Base-by-base conservation (phyloP, 2,113 vertebrate species). In the Dasyurus viverrinus region DNA sequence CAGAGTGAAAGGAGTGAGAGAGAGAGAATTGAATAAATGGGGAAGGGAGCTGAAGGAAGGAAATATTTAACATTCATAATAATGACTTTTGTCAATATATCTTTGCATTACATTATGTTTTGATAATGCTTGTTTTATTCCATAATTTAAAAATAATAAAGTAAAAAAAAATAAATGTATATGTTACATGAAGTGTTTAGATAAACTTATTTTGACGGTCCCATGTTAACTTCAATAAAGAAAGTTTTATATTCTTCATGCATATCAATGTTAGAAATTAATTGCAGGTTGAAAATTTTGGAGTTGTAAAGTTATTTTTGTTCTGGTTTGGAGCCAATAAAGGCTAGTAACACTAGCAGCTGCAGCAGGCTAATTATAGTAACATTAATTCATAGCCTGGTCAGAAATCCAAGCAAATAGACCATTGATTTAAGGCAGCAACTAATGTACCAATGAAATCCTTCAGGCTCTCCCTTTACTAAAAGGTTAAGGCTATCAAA, bases 1-100 rank as follows among this genome's bases (percentile, higher is more conserved):
- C 14, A 36, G 30, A 11, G 0, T 2, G 16, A 76, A 76, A n/a
- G n/a, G 11, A 10, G 11, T 3, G 47, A 30, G 27, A 68, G 14
- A n/a, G 16, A n/a, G 16, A 76, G 36, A 76, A 52, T 10, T 52
- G 50, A 76, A 76, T n/a, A 76, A 14, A n/a, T n/a, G 30, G n/a
- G n/a, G 30, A n/a, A 76, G 3, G n/a, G n/a, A 19, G 6, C 16
- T 6, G 30, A 14, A n/a, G n/a, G 1, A 4, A 19, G 3, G 0
- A 68, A 14, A 68, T 14, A 68, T 6, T 36, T 11, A 68, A 68
- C 36, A 68, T 14, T 68, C 0, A 36, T 11, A 68, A 68, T 68
- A 36, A n/a, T 5, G 0, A n/a, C 60, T n/a, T 76, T 19, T 19
- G 4, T 76, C 36, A 76, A 76, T 76, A n/a, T n/a, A 76, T 76